Percentiles rank a stretch among this genome's conserved stretches.
Conservation (phyloP, 2,888 invertebrate genomes). For the Rhagonycha fulva region DNA sequence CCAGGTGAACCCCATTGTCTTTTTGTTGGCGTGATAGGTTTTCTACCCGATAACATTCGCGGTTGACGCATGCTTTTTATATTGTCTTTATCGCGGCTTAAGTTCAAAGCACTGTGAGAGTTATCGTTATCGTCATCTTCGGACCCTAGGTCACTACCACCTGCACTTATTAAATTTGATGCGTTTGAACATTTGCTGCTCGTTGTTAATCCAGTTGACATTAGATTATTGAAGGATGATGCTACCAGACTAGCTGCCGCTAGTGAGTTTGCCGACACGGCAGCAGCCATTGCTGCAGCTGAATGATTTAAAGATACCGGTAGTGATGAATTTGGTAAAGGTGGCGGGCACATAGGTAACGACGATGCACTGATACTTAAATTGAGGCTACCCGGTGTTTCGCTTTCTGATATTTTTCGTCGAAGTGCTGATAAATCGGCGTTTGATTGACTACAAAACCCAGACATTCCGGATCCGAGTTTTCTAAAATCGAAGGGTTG, state of each 20-base stretch:
- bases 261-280: conserved; percentile 47
- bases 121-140: conserved; percentile 65
- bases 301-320: conserved; percentile 56
- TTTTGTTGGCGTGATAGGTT: conserved; percentile 76
- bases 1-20: conserved; percentile 78
- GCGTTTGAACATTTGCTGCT: conserved; percentile 58
- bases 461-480: conserved; percentile 66
- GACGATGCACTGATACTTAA: conserved; percentile 65
- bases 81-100: conserved; percentile 61
- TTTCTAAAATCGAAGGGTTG: conserved; percentile 93
- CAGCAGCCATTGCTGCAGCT: conserved; percentile 68
- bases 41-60: conserved; percentile 59
- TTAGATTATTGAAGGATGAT: conserved; percentile 63
- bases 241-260: conserved; percentile 66
- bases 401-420: conserved; percentile 60
- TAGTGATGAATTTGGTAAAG: conserved; percentile 63
- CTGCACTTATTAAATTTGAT: conserved; percentile 51
- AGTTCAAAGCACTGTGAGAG: conserved; percentile 66
- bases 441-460: conserved; percentile 58
- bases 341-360: conserved; percentile 66
- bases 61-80: conserved; percentile 56
- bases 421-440: conserved; percentile 50
- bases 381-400: conserved; percentile 61
- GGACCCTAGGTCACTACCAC: conserved; percentile 56
- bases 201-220: conserved; percentile 59